Conservation (phyloP, 2,113 vertebrate species). For the Podarcis raffonei region DNA sequence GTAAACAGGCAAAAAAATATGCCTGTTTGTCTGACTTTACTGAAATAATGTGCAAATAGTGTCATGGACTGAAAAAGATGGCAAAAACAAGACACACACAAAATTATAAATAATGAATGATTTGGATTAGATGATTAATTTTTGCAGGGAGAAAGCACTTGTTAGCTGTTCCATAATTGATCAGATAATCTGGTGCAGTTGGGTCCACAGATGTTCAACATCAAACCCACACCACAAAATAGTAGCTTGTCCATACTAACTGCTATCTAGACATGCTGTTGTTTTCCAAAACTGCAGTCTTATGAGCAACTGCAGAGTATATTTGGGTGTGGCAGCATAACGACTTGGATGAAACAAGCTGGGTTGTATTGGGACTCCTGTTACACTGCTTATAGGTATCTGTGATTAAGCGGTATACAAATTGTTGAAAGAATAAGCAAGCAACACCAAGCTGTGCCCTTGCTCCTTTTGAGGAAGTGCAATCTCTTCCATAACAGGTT, state of each 20-base stretch:
- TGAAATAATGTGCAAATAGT: not conserved
- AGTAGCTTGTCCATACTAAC: not conserved
- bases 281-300: too few relatives aligned
- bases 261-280: too few relatives aligned
- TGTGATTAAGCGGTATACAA: too few relatives aligned
- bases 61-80: conserved; percentile 1
- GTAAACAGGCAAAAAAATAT: not conserved
- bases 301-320: too few relatives aligned
- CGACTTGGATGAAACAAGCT: too few relatives aligned
- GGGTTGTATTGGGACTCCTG: too few relatives aligned
- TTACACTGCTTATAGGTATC: too few relatives aligned
- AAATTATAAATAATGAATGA: conserved; percentile 32
- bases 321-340: too few relatives aligned
- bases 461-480: too few relatives aligned
- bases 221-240: not conserved
- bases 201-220: not conserved
- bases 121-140: not conserved
- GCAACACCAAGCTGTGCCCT: too few relatives aligned
- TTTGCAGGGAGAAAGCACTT: not conserved
- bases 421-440: too few relatives aligned
- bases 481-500: too few relatives aligned
- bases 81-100: not conserved
- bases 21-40: not conserved
- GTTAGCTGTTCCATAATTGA: not conserved
- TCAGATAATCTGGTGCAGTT: not conserved